Conservation (phyloP, 2,113 vertebrate genomes). For the Arvicanthis niloticus region DNA sequence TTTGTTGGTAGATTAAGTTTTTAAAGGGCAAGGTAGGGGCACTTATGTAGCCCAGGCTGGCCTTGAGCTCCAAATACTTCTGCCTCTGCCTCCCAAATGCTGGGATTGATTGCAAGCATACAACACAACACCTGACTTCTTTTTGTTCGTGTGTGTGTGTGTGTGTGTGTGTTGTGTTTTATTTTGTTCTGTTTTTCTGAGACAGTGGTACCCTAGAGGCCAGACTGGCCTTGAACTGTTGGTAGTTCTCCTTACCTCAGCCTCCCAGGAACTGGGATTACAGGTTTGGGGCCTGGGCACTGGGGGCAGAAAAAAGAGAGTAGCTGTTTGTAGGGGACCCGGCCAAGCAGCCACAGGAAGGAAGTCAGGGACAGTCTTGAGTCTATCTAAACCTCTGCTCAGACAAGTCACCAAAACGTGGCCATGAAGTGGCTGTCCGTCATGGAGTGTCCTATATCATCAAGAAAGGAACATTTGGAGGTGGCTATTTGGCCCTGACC, state of each 20-base stretch:
- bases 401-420: neutral
- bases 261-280: neutral
- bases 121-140: neutral
- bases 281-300: neutral
- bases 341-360: neutral
- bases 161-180: too few species aligned
- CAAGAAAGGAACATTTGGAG: neutral
- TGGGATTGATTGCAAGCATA: neutral
- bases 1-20: neutral
- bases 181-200: neutral
- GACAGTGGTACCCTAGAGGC: neutral
- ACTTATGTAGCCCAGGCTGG: neutral
- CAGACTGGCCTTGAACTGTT: neutral
- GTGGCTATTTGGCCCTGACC: neutral
- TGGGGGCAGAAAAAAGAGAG: neutral
- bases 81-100: neutral
- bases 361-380: fast-evolving
- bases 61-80: neutral
- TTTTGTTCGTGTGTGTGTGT: too few species aligned
- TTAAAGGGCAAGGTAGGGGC: too few species aligned
- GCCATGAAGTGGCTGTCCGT: neutral
- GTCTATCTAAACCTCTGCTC: neutral
- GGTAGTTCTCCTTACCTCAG: neutral
- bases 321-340: fast-evolving
- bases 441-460: neutral